Base-by-base conservation (phyloP, 30 jellyfish, hydroid and myxozoan species). In the Pelagia noctiluca region DNA sequence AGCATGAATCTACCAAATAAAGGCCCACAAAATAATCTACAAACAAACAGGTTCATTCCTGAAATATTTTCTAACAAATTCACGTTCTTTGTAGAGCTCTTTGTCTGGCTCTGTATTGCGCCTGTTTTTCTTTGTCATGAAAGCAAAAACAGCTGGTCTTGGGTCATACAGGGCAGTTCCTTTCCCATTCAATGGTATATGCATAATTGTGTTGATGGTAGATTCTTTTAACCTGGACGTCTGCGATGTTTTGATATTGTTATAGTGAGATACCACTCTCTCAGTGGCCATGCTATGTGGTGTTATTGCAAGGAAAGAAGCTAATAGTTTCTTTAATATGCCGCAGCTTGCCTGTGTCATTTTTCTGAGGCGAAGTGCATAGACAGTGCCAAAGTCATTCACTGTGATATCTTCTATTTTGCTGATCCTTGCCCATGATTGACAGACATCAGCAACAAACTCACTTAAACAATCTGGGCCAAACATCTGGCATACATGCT, bases 131-230 rank as follows among this genome's bases (percentile, higher is more conserved):
- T 50, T 37, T 52, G 24, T 34, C 74, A 70, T 50, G 63, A 83
- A 83, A 19, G 71, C 76, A 38, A 31, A 83, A 0, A 71, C 82
- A 22, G 82, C 94, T 65, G 82, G 94, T 16, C 82, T 46, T 25
- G 88, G 94, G 48, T 83, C 81, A 25, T n/a, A 83, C 71, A 25
- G 23, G 21, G 88, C 94, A 35, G 94, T 83, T 10, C 82, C 88
- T 71, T 50, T 83, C 3, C 94, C 75, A 71, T 69, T 69, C 42
- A 82, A n/a, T n/a, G n/a, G n/a, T n/a, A n/a, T n/a, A n/a, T n/a
- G n/a, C n/a, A n/a, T 31, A 10, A 83, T 83, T 60, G 85, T 71
- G 73, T 83, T 83, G 50, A 83, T 71, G 28, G 82, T 38, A 5
- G 50, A 11, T 60, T 83, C 80, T 25, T 60, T 71, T 50, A 83